Evolutionary conservation across 2,113 vertebrate genomes (phyloP), one percentile per base, ranked within the genome.

Genomic region (Leptocoma aspasia): DNA sequence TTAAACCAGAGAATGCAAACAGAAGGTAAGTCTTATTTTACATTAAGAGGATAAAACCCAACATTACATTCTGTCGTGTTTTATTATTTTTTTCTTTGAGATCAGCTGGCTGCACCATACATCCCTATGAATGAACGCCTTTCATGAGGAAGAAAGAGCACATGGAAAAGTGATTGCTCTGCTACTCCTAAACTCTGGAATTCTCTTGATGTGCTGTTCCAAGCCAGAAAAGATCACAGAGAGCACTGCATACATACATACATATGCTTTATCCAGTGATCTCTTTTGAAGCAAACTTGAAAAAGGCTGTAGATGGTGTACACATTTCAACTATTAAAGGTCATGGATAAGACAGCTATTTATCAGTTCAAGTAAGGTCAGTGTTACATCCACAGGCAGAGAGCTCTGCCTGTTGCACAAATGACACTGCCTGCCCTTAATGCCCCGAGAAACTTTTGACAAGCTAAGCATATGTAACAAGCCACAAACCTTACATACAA

Each of bases 331-430:
- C 69, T 81, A 52, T 22, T 81, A 92, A 89, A 66, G 72, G 80
- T 53, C 9, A 1, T 9, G 52, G 52, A 8, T 78, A 73, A 68
- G 56, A 53, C 60, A 47, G 59, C 30, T 90, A 57, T 80, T 91
- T 93, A 80, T 64, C 52, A 94, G 94, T 87, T 92, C 93, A 90
- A 33, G 10, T 47, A 39, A 96, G 95, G 92, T 92, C 76, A 65
- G 57, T 9, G 33, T 56, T 53, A 77, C 63, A 72, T 49, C 39
- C 60, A 47, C 9, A 7, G 64, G 56, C 82, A 50, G 65, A 79
- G 28, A 75, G 47, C 42, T 92, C 44, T 81, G 71, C 79, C 76
- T 44, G 4, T 66, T 79, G 92, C 82, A 75, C 61, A 75, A 81
- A 59, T 52, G 68, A 93, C 64, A 50, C 68, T 33, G 88, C 64